phyloP scores from a whole-genome alignment of 1,140 invertebrate genomes.

The Drosophila bifasciata region DNA sequence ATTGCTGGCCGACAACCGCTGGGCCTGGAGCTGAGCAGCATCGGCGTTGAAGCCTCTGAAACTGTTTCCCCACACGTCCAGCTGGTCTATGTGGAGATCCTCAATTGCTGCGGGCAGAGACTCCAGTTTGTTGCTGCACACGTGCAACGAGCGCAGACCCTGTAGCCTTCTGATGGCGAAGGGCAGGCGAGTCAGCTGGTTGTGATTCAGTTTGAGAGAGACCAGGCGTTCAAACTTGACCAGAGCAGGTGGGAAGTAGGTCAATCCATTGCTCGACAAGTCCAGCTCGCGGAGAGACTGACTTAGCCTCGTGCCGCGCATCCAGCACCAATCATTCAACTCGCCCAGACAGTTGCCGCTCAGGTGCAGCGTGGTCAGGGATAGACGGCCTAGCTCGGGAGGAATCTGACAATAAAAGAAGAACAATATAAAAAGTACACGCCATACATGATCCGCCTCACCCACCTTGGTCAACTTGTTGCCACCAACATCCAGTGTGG shows the following conservation, averaged over 20 bases:
- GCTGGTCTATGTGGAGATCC: constrained; percentile 59
- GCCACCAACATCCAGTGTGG: constrained; percentile 89
- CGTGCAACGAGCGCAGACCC: constrained; percentile 84
- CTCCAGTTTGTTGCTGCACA: constrained; percentile 85
- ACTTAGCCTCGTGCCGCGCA: constrained; percentile 85
- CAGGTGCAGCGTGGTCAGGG: constrained; percentile 89
- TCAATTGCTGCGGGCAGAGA: constrained; percentile 84
- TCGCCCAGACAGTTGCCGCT: constrained; percentile 89
- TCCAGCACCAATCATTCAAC: constrained; percentile 87
- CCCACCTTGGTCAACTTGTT: constrained; percentile 88
- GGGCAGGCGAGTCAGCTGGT: constrained; percentile 86
- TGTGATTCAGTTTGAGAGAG: constrained; percentile 87
- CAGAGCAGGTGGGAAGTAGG: constrained; percentile 64
- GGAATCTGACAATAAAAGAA: constrained; percentile 85
- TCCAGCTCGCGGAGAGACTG: constrained; percentile 65
- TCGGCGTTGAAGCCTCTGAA: constrained; percentile 62
- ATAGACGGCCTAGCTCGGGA: constrained; percentile 87
- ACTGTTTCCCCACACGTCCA: constrained; percentile 80
- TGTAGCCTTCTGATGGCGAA: constrained; percentile 87
- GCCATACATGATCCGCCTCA: background rate
- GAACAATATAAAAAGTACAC: background rate
- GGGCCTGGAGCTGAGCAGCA: constrained; percentile 20
- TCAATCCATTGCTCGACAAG: constrained; percentile 70
- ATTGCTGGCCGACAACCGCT: constrained; percentile 1
- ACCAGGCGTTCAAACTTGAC: constrained; percentile 85